phyloP scores from a whole-genome alignment of 2,113 vertebrate species.

The Eolophus roseicapilla region DNA sequence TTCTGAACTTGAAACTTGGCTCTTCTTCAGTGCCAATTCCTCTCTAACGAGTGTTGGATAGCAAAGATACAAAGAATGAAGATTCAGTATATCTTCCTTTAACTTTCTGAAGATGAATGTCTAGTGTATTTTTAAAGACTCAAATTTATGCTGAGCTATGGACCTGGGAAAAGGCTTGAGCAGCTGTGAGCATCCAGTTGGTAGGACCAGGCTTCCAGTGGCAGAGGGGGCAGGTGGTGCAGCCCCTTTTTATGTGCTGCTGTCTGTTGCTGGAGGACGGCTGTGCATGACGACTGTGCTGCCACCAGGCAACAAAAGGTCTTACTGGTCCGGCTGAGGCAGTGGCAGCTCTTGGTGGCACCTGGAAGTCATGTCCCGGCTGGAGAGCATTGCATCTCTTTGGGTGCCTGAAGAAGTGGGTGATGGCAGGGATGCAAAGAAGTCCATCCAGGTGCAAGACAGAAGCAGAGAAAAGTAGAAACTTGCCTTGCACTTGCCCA shows the following conservation, averaged over 20 bases:
- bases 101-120: neutral
- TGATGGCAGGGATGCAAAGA: neutral
- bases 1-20: neutral
- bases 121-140: neutral
- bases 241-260: neutral
- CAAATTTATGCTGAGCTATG: neutral
- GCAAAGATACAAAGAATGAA: neutral
- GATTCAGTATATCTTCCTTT: neutral
- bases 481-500: neutral
- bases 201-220: neutral
- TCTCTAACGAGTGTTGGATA: neutral
- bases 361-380: fast-evolving
- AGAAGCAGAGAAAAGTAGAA: neutral
- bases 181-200: neutral
- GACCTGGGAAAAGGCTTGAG: neutral
- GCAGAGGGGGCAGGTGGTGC: neutral
- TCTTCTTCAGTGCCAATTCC: neutral
- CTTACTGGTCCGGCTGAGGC: neutral
- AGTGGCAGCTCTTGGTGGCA: neutral
- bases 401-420: neutral
- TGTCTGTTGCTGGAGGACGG: neutral
- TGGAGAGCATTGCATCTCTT: neutral
- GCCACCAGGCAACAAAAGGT: neutral
- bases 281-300: neutral
- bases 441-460: neutral